phyloP scores from a whole-genome alignment of 2,797 vertebrate genomes.

The Pelodytes ibericus region DNA sequence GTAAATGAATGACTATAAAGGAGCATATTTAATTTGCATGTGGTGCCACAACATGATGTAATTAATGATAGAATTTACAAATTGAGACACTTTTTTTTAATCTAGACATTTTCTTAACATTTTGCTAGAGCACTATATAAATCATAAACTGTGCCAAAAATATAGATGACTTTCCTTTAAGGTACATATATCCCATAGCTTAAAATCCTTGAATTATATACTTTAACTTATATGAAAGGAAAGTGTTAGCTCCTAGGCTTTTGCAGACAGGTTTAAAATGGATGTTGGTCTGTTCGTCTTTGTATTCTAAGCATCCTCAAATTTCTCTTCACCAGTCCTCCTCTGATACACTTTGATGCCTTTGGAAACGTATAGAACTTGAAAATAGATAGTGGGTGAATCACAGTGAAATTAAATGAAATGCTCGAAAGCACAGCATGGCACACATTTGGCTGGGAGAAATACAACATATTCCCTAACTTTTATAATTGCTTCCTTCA shows the following conservation, averaged over 20 bases:
- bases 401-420: constrained; percentile 49
- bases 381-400: constrained; percentile 47
- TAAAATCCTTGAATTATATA: too few species aligned
- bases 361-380: constrained; percentile 41
- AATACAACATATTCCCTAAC: constrained; percentile 41
- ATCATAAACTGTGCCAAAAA: too few species aligned
- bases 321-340: constrained; percentile 27
- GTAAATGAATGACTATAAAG: too few species aligned
- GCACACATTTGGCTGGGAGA: constrained; percentile 40
- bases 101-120: too few species aligned
- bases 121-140: too few species aligned
- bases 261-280: neutral
- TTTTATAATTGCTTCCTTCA: constrained; percentile 49
- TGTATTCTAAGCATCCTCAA: constrained; percentile 41
- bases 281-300: constrained; percentile 6
- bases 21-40: too few species aligned
- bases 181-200: too few species aligned
- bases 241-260: neutral
- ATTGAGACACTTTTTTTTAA: too few species aligned
- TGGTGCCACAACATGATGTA: too few species aligned
- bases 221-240: neutral
- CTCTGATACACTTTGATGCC: constrained; percentile 45
- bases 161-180: too few species aligned
- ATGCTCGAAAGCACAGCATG: constrained; percentile 48
- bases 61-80: too few species aligned